Evolutionary conservation across 2,888 invertebrate species (phyloP).

Genomic region (Entomobrya proxima): DNA sequence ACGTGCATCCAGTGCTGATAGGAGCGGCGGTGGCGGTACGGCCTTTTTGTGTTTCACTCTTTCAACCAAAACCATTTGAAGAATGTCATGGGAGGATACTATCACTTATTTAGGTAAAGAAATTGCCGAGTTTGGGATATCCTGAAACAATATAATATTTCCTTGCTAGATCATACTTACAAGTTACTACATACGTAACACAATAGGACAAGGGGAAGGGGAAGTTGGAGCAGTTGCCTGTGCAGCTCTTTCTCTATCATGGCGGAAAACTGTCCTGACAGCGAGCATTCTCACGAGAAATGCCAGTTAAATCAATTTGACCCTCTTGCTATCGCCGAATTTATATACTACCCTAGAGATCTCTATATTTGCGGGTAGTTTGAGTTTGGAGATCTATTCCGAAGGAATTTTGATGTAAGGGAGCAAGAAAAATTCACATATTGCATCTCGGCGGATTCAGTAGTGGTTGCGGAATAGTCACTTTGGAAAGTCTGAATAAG

Average conservation of each 20-base stretch:
- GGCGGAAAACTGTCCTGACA: slow-evolving; percentile 24
- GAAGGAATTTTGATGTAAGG: slow-evolving; percentile 18
- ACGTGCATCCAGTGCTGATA: not conserved
- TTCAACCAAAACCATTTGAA: slow-evolving; percentile 27
- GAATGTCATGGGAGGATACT: slow-evolving; percentile 30
- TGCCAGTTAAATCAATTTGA: slow-evolving; percentile 62
- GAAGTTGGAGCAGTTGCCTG: not conserved
- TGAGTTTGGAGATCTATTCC: not conserved
- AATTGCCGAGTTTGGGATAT: slow-evolving; percentile 32
- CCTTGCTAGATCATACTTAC: no score
- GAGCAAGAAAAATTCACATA: not conserved
- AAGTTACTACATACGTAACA: no score
- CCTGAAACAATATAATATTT: slow-evolving; percentile 55
- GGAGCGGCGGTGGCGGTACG: not conserved
- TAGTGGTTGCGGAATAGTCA: no score
- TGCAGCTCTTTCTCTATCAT: no score
- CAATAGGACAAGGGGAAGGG: not conserved
- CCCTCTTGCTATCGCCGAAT: slow-evolving; percentile 29
- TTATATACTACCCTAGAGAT: not conserved
- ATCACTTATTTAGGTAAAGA: slow-evolving; percentile 31
- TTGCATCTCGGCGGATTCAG: not conserved
- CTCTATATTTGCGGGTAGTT: not conserved
- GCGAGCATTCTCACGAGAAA: slow-evolving; percentile 49
- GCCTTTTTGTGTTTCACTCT: not conserved
- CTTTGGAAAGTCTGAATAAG: not conserved